Evolutionary conservation across 2,113 vertebrate genomes (phyloP), one percentile per base, ranked within the genome.

Genomic region (Pseudopipra pipra): DNA sequence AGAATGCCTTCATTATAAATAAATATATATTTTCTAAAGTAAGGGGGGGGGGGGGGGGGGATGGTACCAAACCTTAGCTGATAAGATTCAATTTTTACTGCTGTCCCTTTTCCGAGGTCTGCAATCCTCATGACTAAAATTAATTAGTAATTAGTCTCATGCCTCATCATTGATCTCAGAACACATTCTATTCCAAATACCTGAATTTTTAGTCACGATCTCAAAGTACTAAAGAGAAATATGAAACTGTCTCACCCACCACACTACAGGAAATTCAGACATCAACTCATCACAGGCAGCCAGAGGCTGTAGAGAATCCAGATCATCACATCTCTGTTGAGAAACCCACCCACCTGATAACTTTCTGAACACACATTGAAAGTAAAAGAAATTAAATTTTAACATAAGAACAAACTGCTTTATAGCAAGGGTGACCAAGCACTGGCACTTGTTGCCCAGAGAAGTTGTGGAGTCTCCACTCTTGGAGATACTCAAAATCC

Each of bases 111-210:
- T 27, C 61, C 6, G 5, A 72, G 43, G 7, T 56, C 41, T 35
- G 16, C 43, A 62, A 27, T 47, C 18, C 21, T 52, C 31, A 62
- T 6, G n/a, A 49, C n/a, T 51, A 21, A 51, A 79, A 62, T 39
- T 39, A 39, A 39, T 39, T 39, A 39, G 3, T 16, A 22, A 2
- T 19, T 21, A 54, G 28, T 22, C 25, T 58, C 41, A 30, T 35
- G 37, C 6, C n/a, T 23, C 24, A 41, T 27, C n/a, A 9, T 4
- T 0, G 0, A 43, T 47, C 39, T 46, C 28, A 41, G 54, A 87
- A 58, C 55, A 62, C 0, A 0, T 24, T 47, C 41, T 28, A 5
- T 9, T 56, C 41, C 33, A 6, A 2, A 18, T 3, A 86, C 10
- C 17, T 31, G 33, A 7, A 25, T 46, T 75, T 86, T 56, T 18